Evolutionary conservation across 2,113 vertebrate species (phyloP).

Genomic region (Connochaetes taurinus): DNA sequence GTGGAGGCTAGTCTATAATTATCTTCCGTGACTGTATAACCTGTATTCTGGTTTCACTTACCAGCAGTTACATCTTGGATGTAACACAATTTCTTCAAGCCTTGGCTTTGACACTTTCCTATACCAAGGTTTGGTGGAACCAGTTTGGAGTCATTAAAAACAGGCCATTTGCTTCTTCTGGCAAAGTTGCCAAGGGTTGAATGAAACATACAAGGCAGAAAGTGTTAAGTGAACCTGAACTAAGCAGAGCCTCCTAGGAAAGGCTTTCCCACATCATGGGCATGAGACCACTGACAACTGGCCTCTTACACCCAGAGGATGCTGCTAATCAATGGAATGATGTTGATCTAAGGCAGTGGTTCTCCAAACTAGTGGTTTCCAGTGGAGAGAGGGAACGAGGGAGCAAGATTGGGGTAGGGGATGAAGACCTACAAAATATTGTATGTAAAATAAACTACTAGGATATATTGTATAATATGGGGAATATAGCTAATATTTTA

Average conservation of each 20-base stretch:
- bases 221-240: neutral
- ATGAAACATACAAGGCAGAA: neutral
- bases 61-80: neutral
- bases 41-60: neutral
- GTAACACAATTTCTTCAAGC: neutral
- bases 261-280: no score
- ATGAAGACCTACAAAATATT: neutral
- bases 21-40: fast-evolving
- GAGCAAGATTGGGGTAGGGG: neutral
- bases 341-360: neutral
- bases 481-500: neutral
- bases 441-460: neutral
- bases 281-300: neutral
- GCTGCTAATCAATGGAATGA: neutral
- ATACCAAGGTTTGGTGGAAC: neutral
- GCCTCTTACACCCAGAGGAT: neutral
- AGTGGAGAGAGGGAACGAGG: neutral
- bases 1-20: neutral
- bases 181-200: neutral
- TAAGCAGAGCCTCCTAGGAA: neutral
- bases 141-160: neutral
- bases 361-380: neutral
- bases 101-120: neutral
- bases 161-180: neutral
- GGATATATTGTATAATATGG: neutral